Base-by-base conservation (phyloP, 2,797 vertebrate species). In the Chaunax sp. region DNA sequence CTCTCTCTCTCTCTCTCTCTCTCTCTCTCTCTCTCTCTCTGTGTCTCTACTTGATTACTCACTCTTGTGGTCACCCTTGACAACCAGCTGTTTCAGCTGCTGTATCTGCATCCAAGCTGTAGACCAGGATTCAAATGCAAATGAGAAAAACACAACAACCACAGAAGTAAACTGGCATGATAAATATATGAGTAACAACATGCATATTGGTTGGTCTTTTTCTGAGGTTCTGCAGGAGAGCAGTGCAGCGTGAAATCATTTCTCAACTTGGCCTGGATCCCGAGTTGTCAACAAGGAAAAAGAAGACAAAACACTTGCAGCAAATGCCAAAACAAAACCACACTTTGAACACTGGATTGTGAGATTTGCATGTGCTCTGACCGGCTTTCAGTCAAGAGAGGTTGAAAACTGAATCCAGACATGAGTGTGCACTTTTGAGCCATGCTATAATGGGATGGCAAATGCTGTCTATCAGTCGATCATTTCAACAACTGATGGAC, bases 151-250 rank as follows among this genome's bases (percentile, higher is more conserved):
- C 51, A 46, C 33, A 68, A 72, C 45, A 30, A 26, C n/a, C 40
- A 63, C 35, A 65, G 40, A 64, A 74, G 84, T 77, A 75, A 76
- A 81, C 64, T 69, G 53, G 16, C 68, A 37, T 30, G 65, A 82
- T 85, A 83, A 85, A 88, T 86, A 82, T 83, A 51, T 58, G 67
- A 77, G 77, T 85, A 81, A 78, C 63, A 78, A 86, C 80, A 74
- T 83, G 78, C 75, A 90, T 87, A 83, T 85, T 80, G 83, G 89
- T 87, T 75, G 68, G 46, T 73, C 61, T 81, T 80, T 44, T 71
- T 85, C 71, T 84, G 81, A 37, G 46, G 60, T 55, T 79, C 69
- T 4, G 53, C 79, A 73, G 69, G 71, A 56, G 75, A 85, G 76
- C 74, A 69, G 70, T 72, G 61, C 55, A 52, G 76, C 75, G 71